Conservation (phyloP, 2,888 invertebrate species). For the Cyclophora albipunctata region DNA sequence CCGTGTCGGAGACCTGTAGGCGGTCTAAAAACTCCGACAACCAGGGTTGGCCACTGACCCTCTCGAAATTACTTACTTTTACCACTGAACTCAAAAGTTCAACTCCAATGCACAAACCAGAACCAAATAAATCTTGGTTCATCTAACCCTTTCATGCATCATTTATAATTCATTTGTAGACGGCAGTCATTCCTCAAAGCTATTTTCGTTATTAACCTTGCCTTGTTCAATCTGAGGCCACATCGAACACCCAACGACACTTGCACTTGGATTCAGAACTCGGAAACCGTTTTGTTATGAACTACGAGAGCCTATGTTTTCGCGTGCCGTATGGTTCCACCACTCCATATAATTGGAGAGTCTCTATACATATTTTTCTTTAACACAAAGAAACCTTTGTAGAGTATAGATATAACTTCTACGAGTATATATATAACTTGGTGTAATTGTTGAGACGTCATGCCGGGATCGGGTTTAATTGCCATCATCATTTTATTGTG, state of each 20-base stretch:
- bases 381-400: constrained; percentile 31
- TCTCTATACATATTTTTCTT: constrained; percentile 33
- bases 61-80: too few species aligned
- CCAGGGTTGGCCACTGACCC: too few species aligned
- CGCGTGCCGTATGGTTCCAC: constrained; percentile 35
- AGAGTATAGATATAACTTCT: constrained; percentile 12
- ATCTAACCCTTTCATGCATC: too few species aligned
- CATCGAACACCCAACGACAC: constrained; percentile 15
- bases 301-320: constrained; percentile 4
- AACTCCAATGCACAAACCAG: too few species aligned
- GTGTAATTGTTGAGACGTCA: constrained; percentile 16
- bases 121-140: too few species aligned
- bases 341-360: constrained; percentile 52
- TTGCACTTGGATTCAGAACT: constrained; percentile 24
- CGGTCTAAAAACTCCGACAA: too few species aligned
- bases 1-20: too few species aligned
- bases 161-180: too few species aligned
- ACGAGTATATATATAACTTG: constrained; percentile 13
- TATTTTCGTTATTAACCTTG: too few species aligned
- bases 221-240: too few species aligned
- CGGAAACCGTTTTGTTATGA: constrained; percentile 24
- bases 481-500: neutral
- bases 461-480: constrained; percentile 14
- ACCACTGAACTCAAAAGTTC: too few species aligned
- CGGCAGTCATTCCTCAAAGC: too few species aligned